Evolutionary conservation across 1,140 invertebrate species (phyloP).

Genomic region (Papilio polyxenes): DNA sequence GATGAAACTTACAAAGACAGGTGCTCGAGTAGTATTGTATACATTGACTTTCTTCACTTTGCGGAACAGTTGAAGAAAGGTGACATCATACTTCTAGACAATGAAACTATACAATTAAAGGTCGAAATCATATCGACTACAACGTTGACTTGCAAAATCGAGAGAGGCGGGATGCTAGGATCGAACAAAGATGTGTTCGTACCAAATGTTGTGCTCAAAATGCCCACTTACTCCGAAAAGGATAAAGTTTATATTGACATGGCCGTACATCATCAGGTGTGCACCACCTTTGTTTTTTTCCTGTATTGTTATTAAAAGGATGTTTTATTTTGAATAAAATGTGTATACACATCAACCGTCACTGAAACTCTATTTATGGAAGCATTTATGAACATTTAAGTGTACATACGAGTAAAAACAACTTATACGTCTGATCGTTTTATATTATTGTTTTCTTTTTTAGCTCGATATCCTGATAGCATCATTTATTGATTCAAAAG

Average conservation of each 20-base stretch:
- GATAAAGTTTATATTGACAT: conserved; percentile 88
- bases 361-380: no score
- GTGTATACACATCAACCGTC: no score
- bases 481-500: conserved; percentile 87
- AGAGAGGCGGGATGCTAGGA: conserved; percentile 76
- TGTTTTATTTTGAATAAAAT: not conserved
- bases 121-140: conserved; percentile 84
- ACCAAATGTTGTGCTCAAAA: conserved; percentile 87
- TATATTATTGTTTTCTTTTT: conserved; percentile 53
- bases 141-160: conserved; percentile 80
- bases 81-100: conserved; percentile 87
- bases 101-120: conserved; percentile 88
- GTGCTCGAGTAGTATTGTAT: conserved; percentile 85
- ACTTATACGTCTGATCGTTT: not conserved
- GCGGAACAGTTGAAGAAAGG: conserved; percentile 86
- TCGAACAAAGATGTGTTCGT: conserved; percentile 85
- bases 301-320: not conserved
- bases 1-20: conserved; percentile 86
- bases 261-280: conserved; percentile 86
- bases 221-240: conserved; percentile 90
- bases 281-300: not conserved
- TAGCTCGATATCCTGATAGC: conserved; percentile 89
- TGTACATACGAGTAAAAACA: no score
- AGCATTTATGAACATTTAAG: no score
- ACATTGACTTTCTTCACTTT: conserved; percentile 91